A percentile compares a stretch with the other conserved stretches of the same genome.
These are phyloP conservation scores for Coregonus suidteri DNA, from an alignment of 2,797 vertebrate species.

Conservation along the genomic window DNA sequence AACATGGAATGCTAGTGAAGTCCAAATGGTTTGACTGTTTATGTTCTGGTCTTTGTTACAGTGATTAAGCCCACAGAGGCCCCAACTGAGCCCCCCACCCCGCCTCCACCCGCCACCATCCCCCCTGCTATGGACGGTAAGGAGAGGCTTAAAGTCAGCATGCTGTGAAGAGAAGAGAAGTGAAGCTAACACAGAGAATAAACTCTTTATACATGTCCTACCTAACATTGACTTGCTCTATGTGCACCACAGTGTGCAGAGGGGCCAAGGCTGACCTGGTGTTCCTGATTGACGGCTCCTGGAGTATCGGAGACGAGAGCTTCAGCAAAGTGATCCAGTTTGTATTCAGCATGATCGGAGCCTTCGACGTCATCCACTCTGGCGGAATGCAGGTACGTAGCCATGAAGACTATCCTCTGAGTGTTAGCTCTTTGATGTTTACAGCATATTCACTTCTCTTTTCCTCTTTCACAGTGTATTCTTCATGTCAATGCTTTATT, in stretches of 20 bases:
- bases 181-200: neutral
- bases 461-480: neutral
- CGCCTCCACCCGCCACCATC: conserved; percentile 87
- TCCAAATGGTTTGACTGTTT: neutral
- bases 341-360: conserved; percentile 92
- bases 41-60: conserved; percentile 59
- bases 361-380: conserved; percentile 89
- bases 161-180: neutral
- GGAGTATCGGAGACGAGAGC: conserved; percentile 99
- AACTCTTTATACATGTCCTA: neutral
- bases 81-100: conserved; percentile 88
- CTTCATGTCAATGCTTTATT: neutral
- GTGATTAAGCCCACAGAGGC: conserved; percentile 91
- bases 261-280: conserved; percentile 98
- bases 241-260: conserved; percentile 84
- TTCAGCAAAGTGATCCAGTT: conserved; percentile 97
- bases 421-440: neutral
- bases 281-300: conserved; percentile 97
- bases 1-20: neutral
- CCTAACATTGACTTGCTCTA: neutral
- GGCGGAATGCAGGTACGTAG: conserved; percentile 90
- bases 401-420: neutral
- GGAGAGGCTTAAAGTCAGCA: conserved; percentile 30
- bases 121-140: conserved; percentile 93
- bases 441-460: neutral